phyloP scores from a whole-genome alignment of 2,888 invertebrate genomes.

The Fragum sueziense region DNA sequence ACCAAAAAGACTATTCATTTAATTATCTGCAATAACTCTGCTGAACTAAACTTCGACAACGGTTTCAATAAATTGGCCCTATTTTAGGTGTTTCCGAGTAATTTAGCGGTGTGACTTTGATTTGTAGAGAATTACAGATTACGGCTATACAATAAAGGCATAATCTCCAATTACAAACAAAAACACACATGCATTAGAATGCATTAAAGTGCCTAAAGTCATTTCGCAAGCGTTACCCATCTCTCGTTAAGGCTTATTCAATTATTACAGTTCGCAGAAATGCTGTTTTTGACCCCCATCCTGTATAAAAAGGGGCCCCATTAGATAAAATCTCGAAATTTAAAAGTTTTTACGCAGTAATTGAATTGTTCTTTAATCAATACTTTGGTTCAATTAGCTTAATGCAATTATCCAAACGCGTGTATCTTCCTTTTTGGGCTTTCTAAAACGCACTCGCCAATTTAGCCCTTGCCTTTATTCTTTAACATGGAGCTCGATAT shows the following conservation, averaged over 20 bases:
- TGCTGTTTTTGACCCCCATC: conserved; percentile 24
- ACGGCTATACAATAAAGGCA: not conserved
- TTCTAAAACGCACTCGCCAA: conserved; percentile 36
- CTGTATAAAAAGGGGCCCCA: conserved; percentile 26
- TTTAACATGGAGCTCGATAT: conserved; percentile 3
- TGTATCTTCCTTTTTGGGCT: conserved; percentile 37
- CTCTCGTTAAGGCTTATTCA: conserved; percentile 7
- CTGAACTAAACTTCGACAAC: no score
- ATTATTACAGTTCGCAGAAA: conserved; percentile 6
- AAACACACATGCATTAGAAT: conserved; percentile 7
- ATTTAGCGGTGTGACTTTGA: not conserved
- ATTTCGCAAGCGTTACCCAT: not conserved
- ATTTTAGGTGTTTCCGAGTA: not conserved
- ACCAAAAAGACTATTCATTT: no score
- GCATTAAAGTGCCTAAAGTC: conserved; percentile 10
- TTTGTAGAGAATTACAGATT: not conserved
- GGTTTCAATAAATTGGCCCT: not conserved
- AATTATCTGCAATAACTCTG: no score
- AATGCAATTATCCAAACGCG: conserved; percentile 44
- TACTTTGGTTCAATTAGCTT: conserved; percentile 60
- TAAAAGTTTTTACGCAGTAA: conserved; percentile 48
- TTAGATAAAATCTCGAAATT: conserved; percentile 46
- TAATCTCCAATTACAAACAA: conserved; percentile 6
- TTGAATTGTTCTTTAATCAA: conserved; percentile 54
- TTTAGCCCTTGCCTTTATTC: conserved; percentile 18